Conservation (phyloP, 2,113 vertebrate genomes). For the Xenopus laevis region DNA sequence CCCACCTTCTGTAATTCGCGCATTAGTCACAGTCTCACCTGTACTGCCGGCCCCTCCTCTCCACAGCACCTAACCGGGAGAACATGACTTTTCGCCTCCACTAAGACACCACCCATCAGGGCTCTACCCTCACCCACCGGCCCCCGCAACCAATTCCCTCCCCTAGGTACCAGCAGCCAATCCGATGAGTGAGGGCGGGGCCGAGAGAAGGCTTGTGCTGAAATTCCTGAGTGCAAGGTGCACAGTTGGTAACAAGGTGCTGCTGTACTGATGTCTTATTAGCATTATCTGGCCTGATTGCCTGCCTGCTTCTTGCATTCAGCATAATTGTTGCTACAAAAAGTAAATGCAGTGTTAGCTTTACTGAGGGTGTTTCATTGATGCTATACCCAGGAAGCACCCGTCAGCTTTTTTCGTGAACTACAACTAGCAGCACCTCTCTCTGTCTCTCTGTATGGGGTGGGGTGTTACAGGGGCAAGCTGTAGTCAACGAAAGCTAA, state of each 20-base stretch:
- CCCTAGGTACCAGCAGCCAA: background rate
- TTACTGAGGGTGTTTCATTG: too few species aligned
- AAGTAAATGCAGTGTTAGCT: background rate
- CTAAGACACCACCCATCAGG: constrained; percentile 19
- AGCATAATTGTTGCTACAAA: too few species aligned
- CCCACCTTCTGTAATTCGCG: background rate
- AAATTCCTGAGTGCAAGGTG: constrained; percentile 16
- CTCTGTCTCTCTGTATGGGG: too few species aligned
- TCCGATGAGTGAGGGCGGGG: background rate
- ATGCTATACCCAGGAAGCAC: too few species aligned
- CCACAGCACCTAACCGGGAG: constrained; percentile 2
- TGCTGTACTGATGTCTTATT: background rate
- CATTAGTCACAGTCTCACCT: constrained; percentile 25
- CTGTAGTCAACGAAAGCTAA: too few species aligned
- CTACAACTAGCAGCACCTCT: too few species aligned
- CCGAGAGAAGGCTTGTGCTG: background rate
- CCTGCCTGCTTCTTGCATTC: too few species aligned
- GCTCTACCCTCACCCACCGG: constrained; percentile 9
- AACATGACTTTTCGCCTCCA: background rate
- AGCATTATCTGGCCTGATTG: too few species aligned
- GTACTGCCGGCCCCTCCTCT: constrained; percentile 25
- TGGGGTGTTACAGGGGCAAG: too few species aligned
- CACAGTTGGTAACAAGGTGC: constrained; percentile 1
- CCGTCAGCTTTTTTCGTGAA: too few species aligned
- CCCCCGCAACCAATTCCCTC: constrained; percentile 32